Percentiles rank a stretch among this genome's conserved stretches.
Evolutionary conservation across 2,797 vertebrate species (phyloP).

Genomic region (Pseudochromis fuscus): DNA sequence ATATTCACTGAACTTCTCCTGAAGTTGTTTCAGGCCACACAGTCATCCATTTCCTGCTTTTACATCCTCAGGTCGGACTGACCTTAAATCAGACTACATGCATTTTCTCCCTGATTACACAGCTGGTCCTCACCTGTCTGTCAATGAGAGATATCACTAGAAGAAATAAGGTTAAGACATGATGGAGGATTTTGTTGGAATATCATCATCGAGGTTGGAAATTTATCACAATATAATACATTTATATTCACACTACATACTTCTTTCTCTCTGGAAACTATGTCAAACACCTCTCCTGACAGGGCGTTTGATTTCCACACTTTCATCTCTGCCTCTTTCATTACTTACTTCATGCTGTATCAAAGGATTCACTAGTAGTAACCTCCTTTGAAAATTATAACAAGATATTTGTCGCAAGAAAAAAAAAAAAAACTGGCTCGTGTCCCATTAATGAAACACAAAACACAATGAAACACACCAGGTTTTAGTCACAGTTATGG

Average conservation of each 20-base stretch:
- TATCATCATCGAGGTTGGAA: background rate
- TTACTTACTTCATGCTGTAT: constrained; percentile 1
- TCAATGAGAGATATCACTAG: background rate
- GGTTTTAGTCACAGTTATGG: constrained; percentile 63
- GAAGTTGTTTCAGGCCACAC: constrained; percentile 5
- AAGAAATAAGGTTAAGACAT: constrained; percentile 7
- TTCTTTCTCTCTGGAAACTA: background rate
- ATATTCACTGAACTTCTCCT: background rate
- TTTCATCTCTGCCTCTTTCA: background rate
- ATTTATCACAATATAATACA: background rate
- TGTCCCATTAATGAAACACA: constrained; percentile 38
- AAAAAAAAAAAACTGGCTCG: constrained; percentile 18
- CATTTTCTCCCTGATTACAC: constrained; percentile 4
- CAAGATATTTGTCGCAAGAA: constrained; percentile 25
- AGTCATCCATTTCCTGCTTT: background rate
- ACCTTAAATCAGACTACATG: background rate
- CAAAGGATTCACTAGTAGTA: constrained; percentile 4
- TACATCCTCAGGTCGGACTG: background rate
- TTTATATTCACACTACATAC: background rate
- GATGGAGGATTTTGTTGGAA: background rate
- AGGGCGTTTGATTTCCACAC: background rate
- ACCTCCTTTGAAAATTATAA: constrained; percentile 16
- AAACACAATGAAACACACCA: constrained; percentile 49
- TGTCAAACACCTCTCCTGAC: background rate
- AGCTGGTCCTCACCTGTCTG: background rate